Conservation (phyloP, 2,113 vertebrate genomes). For the Albula goreensis region DNA sequence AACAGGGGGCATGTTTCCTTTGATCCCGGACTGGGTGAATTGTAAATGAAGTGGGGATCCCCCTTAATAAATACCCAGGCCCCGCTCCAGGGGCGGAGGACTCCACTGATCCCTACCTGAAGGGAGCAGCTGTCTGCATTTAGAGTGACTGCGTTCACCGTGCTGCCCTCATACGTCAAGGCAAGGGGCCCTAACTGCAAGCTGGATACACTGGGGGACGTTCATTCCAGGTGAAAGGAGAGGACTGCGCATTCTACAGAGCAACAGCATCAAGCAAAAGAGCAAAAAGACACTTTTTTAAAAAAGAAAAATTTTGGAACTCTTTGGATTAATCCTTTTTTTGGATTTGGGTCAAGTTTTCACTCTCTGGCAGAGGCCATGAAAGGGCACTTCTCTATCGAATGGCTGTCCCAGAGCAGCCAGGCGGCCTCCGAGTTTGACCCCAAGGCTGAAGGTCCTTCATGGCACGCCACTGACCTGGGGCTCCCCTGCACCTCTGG, state of each 20-base stretch:
- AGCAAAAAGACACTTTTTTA: neutral
- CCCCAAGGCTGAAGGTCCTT: neutral
- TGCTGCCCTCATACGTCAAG: neutral
- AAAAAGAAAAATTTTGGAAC: neutral
- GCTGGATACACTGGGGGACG: neutral
- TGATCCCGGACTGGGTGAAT: slow-evolving; percentile 62
- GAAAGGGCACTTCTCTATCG: slow-evolving; percentile 68
- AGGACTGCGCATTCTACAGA: neutral
- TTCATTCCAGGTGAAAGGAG: neutral
- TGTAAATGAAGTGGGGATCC: slow-evolving; percentile 50
- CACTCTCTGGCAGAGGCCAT: slow-evolving; percentile 41
- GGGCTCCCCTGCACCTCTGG: slow-evolving; percentile 48
- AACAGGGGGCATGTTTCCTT: slow-evolving; percentile 57
- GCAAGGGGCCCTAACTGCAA: neutral
- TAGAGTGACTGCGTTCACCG: neutral
- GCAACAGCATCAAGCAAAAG: neutral
- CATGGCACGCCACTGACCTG: neutral
- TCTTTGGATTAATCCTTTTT: neutral
- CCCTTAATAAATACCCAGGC: slow-evolving; percentile 58
- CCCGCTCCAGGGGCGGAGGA: neutral
- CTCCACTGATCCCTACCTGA: neutral
- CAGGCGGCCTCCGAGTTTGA: slow-evolving; percentile 19
- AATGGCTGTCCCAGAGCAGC: slow-evolving; percentile 77
- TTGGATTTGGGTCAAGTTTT: neutral
- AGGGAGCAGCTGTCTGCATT: neutral